These are phyloP conservation scores for Acanthurus leucopareius DNA, from an alignment of 2,797 vertebrate species.

Conservation along the genomic window DNA sequence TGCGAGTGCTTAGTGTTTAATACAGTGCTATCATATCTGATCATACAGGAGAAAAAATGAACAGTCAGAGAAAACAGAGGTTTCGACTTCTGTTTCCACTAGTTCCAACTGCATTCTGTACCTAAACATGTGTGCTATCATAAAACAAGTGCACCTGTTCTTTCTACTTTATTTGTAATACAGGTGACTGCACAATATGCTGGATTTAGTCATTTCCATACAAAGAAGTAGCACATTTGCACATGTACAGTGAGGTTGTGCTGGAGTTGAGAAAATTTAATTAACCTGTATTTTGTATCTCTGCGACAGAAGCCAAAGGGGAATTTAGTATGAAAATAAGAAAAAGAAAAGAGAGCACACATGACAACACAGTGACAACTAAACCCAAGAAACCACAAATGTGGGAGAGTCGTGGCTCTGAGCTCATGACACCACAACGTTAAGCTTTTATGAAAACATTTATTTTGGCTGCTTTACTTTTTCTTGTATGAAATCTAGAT, in stretches of 20 bases:
- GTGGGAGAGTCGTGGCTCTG: neutral
- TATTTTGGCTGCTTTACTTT: neutral
- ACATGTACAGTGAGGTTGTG: neutral
- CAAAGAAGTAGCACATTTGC: neutral
- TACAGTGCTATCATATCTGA: constrained; percentile 9
- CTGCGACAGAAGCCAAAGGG: neutral
- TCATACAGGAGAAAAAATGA: neutral
- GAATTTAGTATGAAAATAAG: neutral
- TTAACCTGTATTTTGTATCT: neutral
- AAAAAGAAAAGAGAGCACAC: constrained; percentile 1
- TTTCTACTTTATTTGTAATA: neutral
- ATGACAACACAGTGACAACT: neutral
- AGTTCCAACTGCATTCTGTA: neutral
- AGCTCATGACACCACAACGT: neutral
- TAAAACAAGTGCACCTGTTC: neutral
- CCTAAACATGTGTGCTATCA: neutral
- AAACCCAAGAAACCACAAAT: neutral
- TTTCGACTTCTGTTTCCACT: neutral
- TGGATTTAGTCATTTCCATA: neutral
- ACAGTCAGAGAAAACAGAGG: neutral
- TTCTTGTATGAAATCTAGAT: constrained; percentile 4
- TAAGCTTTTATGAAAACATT: constrained; percentile 5
- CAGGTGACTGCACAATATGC: neutral
- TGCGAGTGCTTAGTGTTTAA: constrained; percentile 16
- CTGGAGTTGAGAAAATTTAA: neutral